A percentile compares a stretch with the other conserved stretches of the same genome.
These are phyloP conservation scores for Drosophila phalerata DNA, from an alignment of 2,888 invertebrate species.

Conservation along the genomic window DNA sequence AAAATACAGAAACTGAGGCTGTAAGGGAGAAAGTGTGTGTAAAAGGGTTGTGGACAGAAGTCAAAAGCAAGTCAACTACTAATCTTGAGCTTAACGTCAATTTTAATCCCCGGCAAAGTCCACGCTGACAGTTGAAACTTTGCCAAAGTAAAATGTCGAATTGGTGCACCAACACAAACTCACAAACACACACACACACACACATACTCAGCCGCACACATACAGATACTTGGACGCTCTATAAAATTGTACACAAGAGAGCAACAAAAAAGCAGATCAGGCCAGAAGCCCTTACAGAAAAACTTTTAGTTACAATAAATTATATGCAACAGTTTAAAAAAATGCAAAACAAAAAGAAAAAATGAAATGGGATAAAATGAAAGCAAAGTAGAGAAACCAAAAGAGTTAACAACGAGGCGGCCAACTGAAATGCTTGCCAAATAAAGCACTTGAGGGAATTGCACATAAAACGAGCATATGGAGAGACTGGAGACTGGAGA, in stretches of 20 bases:
- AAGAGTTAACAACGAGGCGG: slow-evolving; percentile 74
- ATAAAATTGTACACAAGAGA: slow-evolving; percentile 77
- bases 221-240: slow-evolving; percentile 30
- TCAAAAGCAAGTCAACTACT: slow-evolving; percentile 70
- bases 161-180: slow-evolving; percentile 27
- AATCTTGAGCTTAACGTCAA: slow-evolving; percentile 74
- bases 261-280: slow-evolving; percentile 59
- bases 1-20: neutral
- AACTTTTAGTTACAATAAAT: slow-evolving; percentile 80
- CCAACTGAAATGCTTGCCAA: slow-evolving; percentile 68
- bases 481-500: slow-evolving; percentile 15
- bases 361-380: slow-evolving; percentile 15
- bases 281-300: slow-evolving; percentile 31
- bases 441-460: slow-evolving; percentile 81
- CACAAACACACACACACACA: slow-evolving; percentile 12
- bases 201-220: slow-evolving; percentile 21
- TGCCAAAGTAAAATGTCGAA: slow-evolving; percentile 58
- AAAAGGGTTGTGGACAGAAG: slow-evolving; percentile 29
- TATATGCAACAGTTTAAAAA: slow-evolving; percentile 79
- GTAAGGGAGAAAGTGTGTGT: slow-evolving; percentile 4
- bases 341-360: slow-evolving; percentile 6
- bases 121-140: slow-evolving; percentile 70
- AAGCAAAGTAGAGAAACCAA: slow-evolving; percentile 46
- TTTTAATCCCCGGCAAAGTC: slow-evolving; percentile 70
- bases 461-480: slow-evolving; percentile 68